These are phyloP conservation scores for Procavia capensis DNA, from an alignment of 2,113 vertebrate species.

Conservation along the genomic window DNA sequence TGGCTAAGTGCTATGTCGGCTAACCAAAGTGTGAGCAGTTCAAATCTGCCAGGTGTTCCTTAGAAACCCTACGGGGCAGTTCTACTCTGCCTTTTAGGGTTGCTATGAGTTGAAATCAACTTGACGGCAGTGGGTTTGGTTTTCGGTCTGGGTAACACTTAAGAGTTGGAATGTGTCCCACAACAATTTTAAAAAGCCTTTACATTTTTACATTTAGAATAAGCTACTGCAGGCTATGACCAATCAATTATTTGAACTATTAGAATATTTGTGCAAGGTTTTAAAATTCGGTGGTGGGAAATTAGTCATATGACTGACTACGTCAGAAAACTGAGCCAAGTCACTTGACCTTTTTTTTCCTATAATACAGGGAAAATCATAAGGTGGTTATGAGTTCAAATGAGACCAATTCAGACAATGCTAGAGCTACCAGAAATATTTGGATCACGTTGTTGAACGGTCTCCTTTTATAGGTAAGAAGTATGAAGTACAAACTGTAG, in stretches of 20 bases:
- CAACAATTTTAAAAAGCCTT: slow-evolving; percentile 28
- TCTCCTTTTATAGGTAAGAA: slow-evolving; percentile 43
- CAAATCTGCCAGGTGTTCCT: too few relatives aligned
- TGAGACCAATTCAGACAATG: slow-evolving; percentile 7
- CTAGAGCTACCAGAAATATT: slow-evolving; percentile 30
- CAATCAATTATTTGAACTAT: slow-evolving; percentile 30
- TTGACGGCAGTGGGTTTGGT: too few relatives aligned
- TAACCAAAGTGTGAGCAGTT: too few relatives aligned
- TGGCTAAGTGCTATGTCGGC: too few relatives aligned
- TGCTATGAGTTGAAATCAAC: too few relatives aligned
- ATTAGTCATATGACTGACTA: slow-evolving; percentile 28
- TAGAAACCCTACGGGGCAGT: too few relatives aligned
- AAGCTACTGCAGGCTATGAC: not conserved
- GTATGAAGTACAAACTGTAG: not conserved
- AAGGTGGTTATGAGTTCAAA: not conserved
- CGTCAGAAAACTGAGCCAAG: slow-evolving; percentile 20
- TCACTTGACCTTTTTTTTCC: slow-evolving; percentile 12
- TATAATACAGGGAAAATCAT: not conserved
- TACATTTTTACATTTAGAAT: slow-evolving; percentile 12
- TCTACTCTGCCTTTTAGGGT: too few relatives aligned
- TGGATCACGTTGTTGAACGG: not conserved
- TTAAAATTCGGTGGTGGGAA: slow-evolving; percentile 23
- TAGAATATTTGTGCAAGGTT: slow-evolving; percentile 12
- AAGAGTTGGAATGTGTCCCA: not conserved
- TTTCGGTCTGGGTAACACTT: too few relatives aligned